Evolutionary conservation across 2,113 vertebrate species (phyloP).

Genomic region (Lycaon pictus): DNA sequence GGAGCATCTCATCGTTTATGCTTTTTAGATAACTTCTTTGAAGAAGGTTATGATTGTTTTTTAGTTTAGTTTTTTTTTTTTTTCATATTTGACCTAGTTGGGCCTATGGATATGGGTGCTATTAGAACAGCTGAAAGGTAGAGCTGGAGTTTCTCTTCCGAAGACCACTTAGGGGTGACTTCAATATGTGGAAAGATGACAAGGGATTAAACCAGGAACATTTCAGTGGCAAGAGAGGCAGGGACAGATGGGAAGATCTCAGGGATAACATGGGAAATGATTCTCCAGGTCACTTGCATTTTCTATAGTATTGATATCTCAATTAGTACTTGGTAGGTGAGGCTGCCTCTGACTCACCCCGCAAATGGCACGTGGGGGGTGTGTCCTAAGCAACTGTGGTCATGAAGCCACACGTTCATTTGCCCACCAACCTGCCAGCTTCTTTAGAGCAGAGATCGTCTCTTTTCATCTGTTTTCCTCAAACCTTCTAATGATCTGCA

Average conservation of each 20-base stretch:
- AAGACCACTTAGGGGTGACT: background rate
- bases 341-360: background rate
- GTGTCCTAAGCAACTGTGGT: background rate
- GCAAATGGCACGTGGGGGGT: background rate
- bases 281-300: background rate
- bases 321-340: background rate
- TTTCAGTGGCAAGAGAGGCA: background rate
- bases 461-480: background rate
- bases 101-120: background rate
- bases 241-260: background rate
- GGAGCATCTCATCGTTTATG: background rate
- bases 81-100: background rate
- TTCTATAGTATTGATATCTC: background rate
- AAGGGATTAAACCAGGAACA: background rate
- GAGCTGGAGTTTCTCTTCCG: background rate
- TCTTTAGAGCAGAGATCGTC: background rate
- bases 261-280: background rate
- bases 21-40: background rate
- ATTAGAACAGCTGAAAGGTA: background rate
- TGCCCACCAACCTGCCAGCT: background rate
- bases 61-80: background rate
- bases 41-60: background rate
- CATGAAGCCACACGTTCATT: background rate
- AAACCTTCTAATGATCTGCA: background rate
- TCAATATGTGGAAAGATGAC: background rate